Base-by-base conservation (phyloP, 2,888 invertebrate genomes). In the Troilus luridus region DNA sequence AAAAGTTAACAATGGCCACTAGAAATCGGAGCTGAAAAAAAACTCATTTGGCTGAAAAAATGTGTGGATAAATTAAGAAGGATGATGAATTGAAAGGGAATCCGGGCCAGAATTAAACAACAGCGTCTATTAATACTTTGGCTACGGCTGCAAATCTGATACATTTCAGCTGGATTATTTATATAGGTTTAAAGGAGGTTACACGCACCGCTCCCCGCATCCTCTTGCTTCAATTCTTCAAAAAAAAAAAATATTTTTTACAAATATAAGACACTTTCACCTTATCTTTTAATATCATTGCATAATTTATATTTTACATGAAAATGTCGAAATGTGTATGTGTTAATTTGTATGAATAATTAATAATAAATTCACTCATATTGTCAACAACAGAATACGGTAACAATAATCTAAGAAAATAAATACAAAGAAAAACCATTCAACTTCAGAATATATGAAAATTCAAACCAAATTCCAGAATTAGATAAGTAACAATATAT, bases 101-200 rank as follows among this genome's bases (percentile, higher is more conserved):
- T 85, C 85, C 85, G 54, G 85, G 85, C 85, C 56, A 85, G 85
- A 85, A 85, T 85, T 85, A 85, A 11, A n/a, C n/a, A 85, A 85
- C 14, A 5, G n/a, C 12, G 12, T 21, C 85, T 85, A 85, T 85
- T 10, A 85, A 56, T 85, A 85, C 56, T 14, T 14, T 56, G 85
- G 85, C 85, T 56, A 21, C 56, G 85, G 85, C 85, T 85, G 85
- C 85, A 56, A 85, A 85, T 85, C 56, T 85, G 85, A 85, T 85
- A 85, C 85, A 85, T 85, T 56, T 85, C 56, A 85, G 85, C 85
- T 85, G 56, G 54, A 85, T 85, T 58, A 54, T 85, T 85, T 85
- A 56, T 85, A 85, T 85, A 85, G 56, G 56, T 85, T 56, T n/a
- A 85, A 85, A 85, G 56, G 21, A 85, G 85, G 85, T 85, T 58